Base-by-base conservation (phyloP, 2,113 vertebrate genomes). In the Anarrhichthys ocellatus region DNA sequence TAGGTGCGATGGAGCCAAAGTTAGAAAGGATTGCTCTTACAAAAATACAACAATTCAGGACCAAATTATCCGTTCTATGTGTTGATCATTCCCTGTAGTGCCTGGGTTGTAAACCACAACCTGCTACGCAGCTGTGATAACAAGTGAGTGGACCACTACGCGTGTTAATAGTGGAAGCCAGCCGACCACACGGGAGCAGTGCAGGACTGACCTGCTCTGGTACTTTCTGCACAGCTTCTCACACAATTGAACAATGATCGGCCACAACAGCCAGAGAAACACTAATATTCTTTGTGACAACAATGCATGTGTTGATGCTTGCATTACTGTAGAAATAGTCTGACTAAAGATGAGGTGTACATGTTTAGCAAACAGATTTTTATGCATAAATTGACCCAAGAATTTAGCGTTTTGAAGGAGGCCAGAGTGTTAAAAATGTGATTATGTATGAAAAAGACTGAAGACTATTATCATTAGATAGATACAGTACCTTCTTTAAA, bases 401-500 rank as follows among this genome's bases (percentile, higher is more conserved):
- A 9, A 32, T 17, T 18, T 7, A 18, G 6, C 10, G 24, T 27
- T 6, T 58, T 32, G 2, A 29, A 32, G 29, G 29, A 32, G 58
- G 14, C 6, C 58, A 24, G 13, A 56, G 10, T 6, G 18, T 5
- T 40, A 20, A 17, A 3, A 68, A 5, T 9, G 38, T 50, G 40
- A 65, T 24, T 3, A 42, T 7, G 22, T 42, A 8, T 9, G 18
- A 48, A 14, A 46, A 46, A 48, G 46, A 48, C 48, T 68, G 13
- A 59, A n/a, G 27, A 46, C 4, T n/a, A 15, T 66, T 32, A 18
- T 11, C 24, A 34, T 2, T 32, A 29, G 29, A 29, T 29, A 29
- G 32, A 54, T 7, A 64, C 3, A 0, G 20, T 95, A 99, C 98
- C 98, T 99, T 99, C 72, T 99, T 99, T 56, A 99, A 83, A 93